Evolutionary conservation across 2,113 vertebrate species (phyloP).

Genomic region (Syngnathus typhle): DNA sequence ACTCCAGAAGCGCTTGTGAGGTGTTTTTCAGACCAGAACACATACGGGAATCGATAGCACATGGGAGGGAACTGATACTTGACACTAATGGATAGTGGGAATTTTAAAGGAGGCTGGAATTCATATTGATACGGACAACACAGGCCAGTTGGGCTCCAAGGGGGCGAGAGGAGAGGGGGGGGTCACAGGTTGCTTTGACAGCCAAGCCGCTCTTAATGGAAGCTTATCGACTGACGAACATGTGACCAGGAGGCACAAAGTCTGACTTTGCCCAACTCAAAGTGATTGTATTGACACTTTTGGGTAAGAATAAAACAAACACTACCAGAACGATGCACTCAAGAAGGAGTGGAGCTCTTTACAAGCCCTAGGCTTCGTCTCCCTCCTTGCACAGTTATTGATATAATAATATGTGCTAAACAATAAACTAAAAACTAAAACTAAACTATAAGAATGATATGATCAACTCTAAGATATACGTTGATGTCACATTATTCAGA

Average conservation of each 20-base stretch:
- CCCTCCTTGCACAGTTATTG: no score
- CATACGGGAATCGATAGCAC: constrained; percentile 75
- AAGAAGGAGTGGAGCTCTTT: no score
- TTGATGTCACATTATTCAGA: neutral
- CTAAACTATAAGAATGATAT: neutral
- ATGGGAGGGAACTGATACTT: constrained; percentile 78
- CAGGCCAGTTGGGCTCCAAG: constrained; percentile 67
- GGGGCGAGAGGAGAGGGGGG: constrained; percentile 65
- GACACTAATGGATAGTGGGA: constrained; percentile 85
- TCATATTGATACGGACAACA: constrained; percentile 78
- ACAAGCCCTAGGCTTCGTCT: no score
- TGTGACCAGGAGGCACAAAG: constrained; percentile 70
- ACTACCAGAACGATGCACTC: no score
- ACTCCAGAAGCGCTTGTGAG: neutral
- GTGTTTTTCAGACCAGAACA: neutral
- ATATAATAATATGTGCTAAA: no score
- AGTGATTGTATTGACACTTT: constrained; percentile 11
- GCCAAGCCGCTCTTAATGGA: constrained; percentile 83
- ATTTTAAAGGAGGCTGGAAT: constrained; percentile 72
- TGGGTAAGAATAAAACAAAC: neutral
- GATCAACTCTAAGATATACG: neutral
- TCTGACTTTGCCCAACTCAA: constrained; percentile 41
- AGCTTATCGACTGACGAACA: constrained; percentile 80
- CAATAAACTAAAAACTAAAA: no score
- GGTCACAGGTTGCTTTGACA: constrained; percentile 78